Evolutionary conservation across 2,797 vertebrate genomes (phyloP).

Genomic region (Intellagama lesueurii): DNA sequence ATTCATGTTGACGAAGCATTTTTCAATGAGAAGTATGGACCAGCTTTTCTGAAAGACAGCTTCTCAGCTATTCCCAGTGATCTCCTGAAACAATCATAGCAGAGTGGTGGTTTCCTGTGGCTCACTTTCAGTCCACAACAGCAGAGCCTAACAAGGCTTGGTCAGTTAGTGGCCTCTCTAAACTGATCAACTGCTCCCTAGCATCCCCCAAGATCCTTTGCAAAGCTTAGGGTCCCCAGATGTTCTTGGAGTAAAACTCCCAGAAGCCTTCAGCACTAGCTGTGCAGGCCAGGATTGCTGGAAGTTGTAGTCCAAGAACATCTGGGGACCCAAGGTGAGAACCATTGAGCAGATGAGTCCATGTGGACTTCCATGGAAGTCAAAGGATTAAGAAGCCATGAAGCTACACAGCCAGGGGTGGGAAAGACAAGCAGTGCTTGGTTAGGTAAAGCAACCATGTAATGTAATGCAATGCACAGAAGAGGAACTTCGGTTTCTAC

Average conservation of each 20-base stretch:
- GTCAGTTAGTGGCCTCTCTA: background rate
- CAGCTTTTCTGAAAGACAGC: too few species aligned
- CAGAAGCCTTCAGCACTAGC: too few species aligned
- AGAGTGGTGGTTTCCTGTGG: too few species aligned
- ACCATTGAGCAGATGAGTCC: background rate
- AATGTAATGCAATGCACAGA: background rate
- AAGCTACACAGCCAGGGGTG: background rate
- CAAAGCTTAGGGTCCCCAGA: background rate
- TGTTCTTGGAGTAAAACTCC: too few species aligned
- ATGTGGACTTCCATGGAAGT: background rate
- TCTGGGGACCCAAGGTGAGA: too few species aligned
- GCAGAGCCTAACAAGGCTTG: background rate
- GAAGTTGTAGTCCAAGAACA: too few species aligned
- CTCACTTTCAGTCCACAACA: background rate
- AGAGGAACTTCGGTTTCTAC: slow-evolving; percentile 21
- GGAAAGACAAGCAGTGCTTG: slow-evolving; percentile 5
- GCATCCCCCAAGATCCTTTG: background rate
- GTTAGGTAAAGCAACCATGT: background rate
- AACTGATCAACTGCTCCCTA: background rate
- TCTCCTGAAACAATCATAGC: too few species aligned
- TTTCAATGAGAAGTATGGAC: too few species aligned
- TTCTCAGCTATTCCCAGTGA: too few species aligned
- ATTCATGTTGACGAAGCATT: too few species aligned
- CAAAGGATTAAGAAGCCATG: slow-evolving; percentile 10
- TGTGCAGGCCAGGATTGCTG: too few species aligned